Conservation (phyloP, 2,797 vertebrate genomes). For the Telmatherina bonti region DNA sequence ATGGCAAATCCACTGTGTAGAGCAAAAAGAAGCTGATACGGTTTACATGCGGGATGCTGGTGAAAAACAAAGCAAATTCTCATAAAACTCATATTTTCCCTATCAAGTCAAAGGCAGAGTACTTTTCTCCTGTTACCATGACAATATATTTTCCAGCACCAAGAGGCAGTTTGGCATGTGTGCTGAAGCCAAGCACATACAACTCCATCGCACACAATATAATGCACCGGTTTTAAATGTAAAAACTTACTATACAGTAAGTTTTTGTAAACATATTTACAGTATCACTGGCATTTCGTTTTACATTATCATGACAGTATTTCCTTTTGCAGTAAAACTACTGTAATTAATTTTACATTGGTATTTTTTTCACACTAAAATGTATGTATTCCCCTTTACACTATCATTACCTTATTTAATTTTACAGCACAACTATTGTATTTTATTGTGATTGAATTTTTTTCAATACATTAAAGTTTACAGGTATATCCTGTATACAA, state of each 20-base stretch:
- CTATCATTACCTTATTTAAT: too few species aligned
- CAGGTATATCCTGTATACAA: not conserved
- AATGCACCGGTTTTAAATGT: not conserved
- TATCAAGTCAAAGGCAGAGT: constrained; percentile 15
- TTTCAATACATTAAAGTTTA: too few species aligned
- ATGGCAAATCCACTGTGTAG: constrained; percentile 22
- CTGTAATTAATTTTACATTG: too few species aligned
- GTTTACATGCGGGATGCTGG: not conserved
- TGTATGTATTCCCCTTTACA: not conserved
- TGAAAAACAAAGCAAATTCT: constrained; percentile 23
- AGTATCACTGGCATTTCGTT: too few species aligned
- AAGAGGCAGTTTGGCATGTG: not conserved
- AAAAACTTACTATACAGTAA: too few species aligned
- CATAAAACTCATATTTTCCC: constrained; percentile 21
- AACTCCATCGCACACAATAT: not conserved
- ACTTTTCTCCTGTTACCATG: constrained; percentile 43
- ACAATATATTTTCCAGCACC: constrained; percentile 5
- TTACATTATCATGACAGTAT: too few species aligned
- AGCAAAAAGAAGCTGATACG: not conserved
- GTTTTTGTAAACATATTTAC: too few species aligned
- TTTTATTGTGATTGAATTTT: not conserved
- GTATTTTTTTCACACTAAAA: too few species aligned
- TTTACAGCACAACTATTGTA: not conserved
- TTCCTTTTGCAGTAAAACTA: too few species aligned
- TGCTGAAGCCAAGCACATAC: not conserved